Conservation (phyloP, 2,113 vertebrate genomes). For the Salvator merianae region DNA sequence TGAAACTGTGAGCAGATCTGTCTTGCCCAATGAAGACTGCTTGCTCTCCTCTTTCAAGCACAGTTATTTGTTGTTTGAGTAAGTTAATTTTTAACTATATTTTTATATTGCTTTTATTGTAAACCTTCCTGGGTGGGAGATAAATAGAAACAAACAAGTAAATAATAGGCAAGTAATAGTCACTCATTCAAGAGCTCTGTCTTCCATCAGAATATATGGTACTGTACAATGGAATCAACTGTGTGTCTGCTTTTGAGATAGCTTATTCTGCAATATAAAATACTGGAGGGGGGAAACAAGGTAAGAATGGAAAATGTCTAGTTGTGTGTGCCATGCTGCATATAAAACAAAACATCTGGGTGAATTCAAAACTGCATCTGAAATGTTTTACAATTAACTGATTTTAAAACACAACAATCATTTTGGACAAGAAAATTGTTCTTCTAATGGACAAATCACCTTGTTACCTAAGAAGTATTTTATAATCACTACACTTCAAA, state of each 20-base stretch:
- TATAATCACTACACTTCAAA: not conserved
- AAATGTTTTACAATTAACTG: conserved; percentile 20
- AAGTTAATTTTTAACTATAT: too few relatives aligned
- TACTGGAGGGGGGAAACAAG: not conserved
- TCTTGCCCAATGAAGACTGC: not conserved
- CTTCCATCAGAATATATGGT: not conserved
- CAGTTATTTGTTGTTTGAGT: too few relatives aligned
- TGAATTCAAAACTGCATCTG: conserved; percentile 20
- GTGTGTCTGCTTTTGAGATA: conserved; percentile 39
- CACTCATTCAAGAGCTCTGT: not conserved
- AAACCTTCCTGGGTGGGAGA: too few relatives aligned
- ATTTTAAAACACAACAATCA: conserved; percentile 20
- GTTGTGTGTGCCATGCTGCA: conserved; percentile 9
- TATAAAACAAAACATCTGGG: conserved; percentile 21
- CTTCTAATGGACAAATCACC: not conserved
- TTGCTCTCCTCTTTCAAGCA: not conserved
- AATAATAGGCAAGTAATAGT: not conserved
- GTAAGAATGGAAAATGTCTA: not conserved
- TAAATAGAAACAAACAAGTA: not conserved
- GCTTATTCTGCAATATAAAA: conserved; percentile 20
- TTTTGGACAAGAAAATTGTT: conserved; percentile 36
- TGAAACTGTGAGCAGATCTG: not conserved
- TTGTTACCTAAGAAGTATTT: not conserved
- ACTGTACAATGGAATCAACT: not conserved
- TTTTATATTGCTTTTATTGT: too few relatives aligned